A percentile compares a stretch with the other conserved stretches of the same genome.
Evolutionary conservation across 2,797 vertebrate species (phyloP).

Genomic region (Arctocebus calabarensis): DNA sequence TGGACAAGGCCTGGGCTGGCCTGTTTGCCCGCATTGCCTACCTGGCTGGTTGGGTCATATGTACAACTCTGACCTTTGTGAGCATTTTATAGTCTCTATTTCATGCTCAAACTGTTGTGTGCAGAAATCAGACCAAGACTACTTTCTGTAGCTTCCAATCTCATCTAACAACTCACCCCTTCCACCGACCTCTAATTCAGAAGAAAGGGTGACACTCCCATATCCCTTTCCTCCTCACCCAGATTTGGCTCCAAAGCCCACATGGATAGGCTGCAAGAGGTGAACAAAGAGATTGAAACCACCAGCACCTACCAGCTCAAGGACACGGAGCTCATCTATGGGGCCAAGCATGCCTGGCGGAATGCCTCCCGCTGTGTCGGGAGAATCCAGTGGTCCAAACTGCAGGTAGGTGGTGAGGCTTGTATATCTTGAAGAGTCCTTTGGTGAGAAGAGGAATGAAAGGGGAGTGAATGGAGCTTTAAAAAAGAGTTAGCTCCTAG

Average conservation of each 20-base stretch:
- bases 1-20: accelerated
- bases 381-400: conserved; percentile 99
- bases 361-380: conserved; percentile 97
- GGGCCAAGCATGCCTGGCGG: conserved; percentile 98
- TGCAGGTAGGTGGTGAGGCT: conserved; percentile 90
- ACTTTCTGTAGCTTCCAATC: neutral
- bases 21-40: neutral
- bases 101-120: neutral
- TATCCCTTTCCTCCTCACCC: neutral
- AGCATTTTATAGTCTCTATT: neutral
- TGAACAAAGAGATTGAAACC: conserved; percentile 95
- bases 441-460: accelerated
- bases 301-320: conserved; percentile 96
- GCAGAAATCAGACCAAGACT: neutral
- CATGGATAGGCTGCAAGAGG: conserved; percentile 95
- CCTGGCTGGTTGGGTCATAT: neutral
- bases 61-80: neutral
- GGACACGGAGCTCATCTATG: conserved; percentile 97
- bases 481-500: neutral
- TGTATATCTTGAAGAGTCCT: neutral
- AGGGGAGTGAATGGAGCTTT: neutral
- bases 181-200: neutral
- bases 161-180: neutral
- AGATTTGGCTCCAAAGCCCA: conserved; percentile 97
- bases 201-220: neutral